These are phyloP conservation scores for Hartigia nigra DNA, from an alignment of 2,888 invertebrate species.

Conservation along the genomic window DNA sequence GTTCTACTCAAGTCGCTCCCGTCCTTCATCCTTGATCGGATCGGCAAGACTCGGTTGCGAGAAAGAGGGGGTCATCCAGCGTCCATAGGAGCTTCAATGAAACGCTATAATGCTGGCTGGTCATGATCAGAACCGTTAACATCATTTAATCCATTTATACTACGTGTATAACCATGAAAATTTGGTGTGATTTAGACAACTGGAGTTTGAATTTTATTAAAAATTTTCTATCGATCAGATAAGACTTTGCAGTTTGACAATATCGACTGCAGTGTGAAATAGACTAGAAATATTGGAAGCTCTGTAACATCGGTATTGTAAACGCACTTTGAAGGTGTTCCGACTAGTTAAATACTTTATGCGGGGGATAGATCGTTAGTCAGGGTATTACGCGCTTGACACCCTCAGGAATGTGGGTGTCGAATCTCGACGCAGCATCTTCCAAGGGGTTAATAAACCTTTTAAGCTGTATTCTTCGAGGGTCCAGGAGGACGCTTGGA, in stretches of 20 bases:
- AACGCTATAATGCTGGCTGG: neutral
- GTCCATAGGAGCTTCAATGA: neutral
- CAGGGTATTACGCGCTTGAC: slow-evolving; percentile 37
- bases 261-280: neutral
- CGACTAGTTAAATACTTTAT: slow-evolving; percentile 20
- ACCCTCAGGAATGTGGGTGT: slow-evolving; percentile 18
- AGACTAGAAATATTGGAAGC: neutral
- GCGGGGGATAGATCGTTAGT: slow-evolving; percentile 32
- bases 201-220: neutral
- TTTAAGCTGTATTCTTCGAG: slow-evolving; percentile 6
- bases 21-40: slow-evolving; percentile 5
- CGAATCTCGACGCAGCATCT: slow-evolving; percentile 19
- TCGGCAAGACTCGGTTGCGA: neutral
- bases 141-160: neutral
- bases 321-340: slow-evolving; percentile 15
- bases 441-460: slow-evolving; percentile 20
- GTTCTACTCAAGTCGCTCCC: neutral
- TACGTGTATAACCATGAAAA: neutral
- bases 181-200: neutral
- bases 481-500: neutral
- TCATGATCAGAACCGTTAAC: neutral
- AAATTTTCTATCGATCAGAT: neutral
- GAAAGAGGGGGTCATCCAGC: neutral
- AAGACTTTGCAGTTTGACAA: neutral
- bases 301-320: neutral